Evolutionary conservation across 2,888 invertebrate species (phyloP).

Genomic region (Adela reaumurella): DNA sequence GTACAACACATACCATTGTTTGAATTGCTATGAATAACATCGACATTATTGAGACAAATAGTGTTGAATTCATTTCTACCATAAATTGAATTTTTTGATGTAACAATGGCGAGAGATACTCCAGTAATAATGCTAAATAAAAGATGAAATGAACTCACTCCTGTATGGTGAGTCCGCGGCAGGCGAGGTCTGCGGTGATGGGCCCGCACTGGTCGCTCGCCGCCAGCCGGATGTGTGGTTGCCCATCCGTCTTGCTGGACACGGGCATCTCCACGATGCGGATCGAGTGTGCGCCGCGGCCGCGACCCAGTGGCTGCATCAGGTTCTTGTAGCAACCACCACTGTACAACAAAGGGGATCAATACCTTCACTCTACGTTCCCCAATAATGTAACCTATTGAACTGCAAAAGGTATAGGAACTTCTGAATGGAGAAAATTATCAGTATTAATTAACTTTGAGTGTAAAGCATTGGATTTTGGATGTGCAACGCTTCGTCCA

Average conservation of each 20-base stretch:
- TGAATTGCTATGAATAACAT: too few species aligned
- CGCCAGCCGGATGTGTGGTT: slow-evolving; percentile 60
- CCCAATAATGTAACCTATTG: too few species aligned
- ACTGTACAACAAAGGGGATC: too few species aligned
- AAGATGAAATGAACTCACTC: slow-evolving; percentile 50
- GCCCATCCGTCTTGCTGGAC: slow-evolving; percentile 42
- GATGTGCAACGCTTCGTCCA: too few species aligned
- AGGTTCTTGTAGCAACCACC: slow-evolving; percentile 69
- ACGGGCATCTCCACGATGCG: slow-evolving; percentile 79
- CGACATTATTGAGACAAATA: too few species aligned
- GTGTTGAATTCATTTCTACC: too few species aligned
- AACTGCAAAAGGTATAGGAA: too few species aligned
- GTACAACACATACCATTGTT: too few species aligned
- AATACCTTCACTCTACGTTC: too few species aligned
- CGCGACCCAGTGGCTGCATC: slow-evolving; percentile 11
- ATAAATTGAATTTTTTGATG: slow-evolving; percentile 2
- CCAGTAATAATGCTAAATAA: background rate
- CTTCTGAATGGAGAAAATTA: too few species aligned
- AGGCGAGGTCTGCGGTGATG: slow-evolving; percentile 31
- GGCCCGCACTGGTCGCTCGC: slow-evolving; percentile 16
- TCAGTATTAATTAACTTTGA: too few species aligned
- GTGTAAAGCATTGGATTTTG: too few species aligned
- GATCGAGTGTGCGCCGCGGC: slow-evolving; percentile 73
- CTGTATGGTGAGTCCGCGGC: slow-evolving; percentile 62
- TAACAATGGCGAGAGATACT: background rate